Evolutionary conservation across 2,797 vertebrate species (phyloP), one percentile per base, ranked within the genome.

Genomic region (Rhinatrema bivittatum): DNA sequence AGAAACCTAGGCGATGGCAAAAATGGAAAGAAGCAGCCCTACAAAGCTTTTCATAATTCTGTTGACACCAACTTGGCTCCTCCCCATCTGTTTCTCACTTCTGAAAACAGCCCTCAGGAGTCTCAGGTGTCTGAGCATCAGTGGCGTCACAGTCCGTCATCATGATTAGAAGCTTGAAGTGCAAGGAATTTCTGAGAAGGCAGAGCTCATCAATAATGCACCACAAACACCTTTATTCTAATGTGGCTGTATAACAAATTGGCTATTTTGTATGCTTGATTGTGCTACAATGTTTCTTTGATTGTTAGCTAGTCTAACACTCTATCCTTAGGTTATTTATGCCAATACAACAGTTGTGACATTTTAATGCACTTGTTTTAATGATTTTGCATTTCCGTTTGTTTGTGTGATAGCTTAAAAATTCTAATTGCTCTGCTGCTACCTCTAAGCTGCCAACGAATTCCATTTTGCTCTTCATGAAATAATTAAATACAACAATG

Each of bases 401-500:
- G 39, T 4, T 46, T 34, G 6, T 1, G 2, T 11, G 7, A 19
- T 12, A 39, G 23, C 48, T 52, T 49, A 30, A 14, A 44, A 49
- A 45, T 16, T 46, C 31, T 41, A 60, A 59, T 46, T 51, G 39
- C 45, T 33, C 33, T 17, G 10, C 36, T 41, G 37, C 36, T 4
- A n/a, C n/a, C n/a, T n/a, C n/a, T n/a, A n/a, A n/a, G n/a, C n/a
- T n/a, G n/a, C n/a, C n/a, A n/a, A n/a, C n/a, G 1, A 30, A 56
- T 54, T 56, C 47, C 55, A 53, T 43, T 50, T 59, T 56, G 48
- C 23, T 52, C 40, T 42, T 1, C 1, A 20, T 38, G 33, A 44
- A 58, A 55, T 66, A 68, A 56, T 56, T 44, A 70, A 53, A 61
- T 54, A 28, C 41, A 60, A 42, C 47, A 42, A 67, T 7, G 41